These are phyloP conservation scores for Lateolabrax maculatus DNA, from an alignment of 2,797 vertebrate species.

Conservation along the genomic window DNA sequence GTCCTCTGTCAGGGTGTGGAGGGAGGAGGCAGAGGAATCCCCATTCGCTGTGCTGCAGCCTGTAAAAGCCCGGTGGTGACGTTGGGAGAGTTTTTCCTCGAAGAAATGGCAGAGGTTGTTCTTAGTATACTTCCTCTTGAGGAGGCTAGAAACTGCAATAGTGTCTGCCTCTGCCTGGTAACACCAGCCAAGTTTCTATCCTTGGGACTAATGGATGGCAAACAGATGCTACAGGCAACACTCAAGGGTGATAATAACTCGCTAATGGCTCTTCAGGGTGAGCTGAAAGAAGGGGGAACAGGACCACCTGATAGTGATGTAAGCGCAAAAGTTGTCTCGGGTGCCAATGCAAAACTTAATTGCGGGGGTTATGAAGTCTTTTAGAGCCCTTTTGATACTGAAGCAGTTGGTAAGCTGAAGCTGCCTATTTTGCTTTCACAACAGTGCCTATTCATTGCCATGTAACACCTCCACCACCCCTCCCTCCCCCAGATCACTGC, in stretches of 20 bases:
- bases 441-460: conserved; percentile 17
- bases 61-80: neutral
- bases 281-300: neutral
- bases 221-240: neutral
- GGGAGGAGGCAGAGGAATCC: conserved; percentile 3
- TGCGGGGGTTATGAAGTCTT: neutral
- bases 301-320: neutral
- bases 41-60: neutral
- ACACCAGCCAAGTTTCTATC: neutral
- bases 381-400: neutral
- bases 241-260: neutral
- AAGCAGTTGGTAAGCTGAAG: neutral
- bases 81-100: neutral
- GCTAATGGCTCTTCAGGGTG: neutral
- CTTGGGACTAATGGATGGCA: neutral
- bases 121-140: neutral
- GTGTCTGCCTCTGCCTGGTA: neutral
- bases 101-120: neutral
- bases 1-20: neutral
- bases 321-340: neutral
- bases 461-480: conserved; percentile 16
- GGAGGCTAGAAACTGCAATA: neutral
- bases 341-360: neutral
- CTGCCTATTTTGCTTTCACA: conserved; percentile 13
- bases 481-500: neutral